Evolutionary conservation across 2,113 vertebrate species (phyloP).

Genomic region (Muntiacus muntjak): DNA sequence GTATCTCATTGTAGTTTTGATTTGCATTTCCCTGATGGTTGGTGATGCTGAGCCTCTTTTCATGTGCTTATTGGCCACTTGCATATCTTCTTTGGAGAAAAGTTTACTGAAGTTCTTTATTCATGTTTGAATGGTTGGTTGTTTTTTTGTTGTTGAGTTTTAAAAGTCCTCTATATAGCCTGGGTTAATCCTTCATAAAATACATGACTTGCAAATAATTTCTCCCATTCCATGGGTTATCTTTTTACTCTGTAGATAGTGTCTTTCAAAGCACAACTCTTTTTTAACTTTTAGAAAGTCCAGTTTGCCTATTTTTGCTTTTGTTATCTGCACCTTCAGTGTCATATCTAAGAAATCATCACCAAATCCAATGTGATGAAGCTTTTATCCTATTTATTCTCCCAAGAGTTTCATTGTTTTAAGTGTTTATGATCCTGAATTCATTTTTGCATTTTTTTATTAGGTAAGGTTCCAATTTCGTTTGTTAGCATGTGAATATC

Average conservation of each 20-base stretch:
- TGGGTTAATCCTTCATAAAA: neutral
- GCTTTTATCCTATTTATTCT: neutral
- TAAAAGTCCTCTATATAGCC: neutral
- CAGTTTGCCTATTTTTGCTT: neutral
- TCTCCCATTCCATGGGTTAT: neutral
- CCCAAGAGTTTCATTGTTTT: neutral
- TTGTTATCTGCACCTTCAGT: neutral
- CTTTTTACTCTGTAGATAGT: neutral
- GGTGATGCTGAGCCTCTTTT: neutral
- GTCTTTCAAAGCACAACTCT: neutral
- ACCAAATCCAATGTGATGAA: neutral
- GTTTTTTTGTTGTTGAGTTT: neutral
- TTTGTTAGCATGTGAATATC: neutral
- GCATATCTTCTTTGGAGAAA: neutral
- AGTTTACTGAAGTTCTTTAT: neutral
- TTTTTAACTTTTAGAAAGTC: neutral
- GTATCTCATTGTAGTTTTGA: neutral
- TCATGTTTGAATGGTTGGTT: neutral
- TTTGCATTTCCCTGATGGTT: neutral
- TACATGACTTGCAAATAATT: neutral
- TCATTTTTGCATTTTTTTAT: neutral
- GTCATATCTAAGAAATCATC: neutral
- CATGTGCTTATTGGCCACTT: neutral
- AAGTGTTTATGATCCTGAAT: neutral
- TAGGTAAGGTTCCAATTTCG: neutral